Base-by-base conservation (phyloP, 1,140 invertebrate species). In the Polypedilum vanderplanki region DNA sequence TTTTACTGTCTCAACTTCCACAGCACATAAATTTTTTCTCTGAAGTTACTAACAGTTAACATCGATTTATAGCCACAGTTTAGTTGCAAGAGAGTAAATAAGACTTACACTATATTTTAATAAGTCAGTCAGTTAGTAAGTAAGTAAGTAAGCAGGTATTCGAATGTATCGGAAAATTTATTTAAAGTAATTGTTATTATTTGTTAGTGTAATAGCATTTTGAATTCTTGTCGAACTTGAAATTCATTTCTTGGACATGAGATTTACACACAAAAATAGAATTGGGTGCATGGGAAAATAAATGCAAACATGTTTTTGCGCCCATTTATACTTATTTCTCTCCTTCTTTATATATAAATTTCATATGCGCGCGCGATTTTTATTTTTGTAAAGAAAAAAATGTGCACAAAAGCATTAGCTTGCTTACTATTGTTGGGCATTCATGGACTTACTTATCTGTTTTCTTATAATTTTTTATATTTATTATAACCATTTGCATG, bases 161-260 rank as follows among this genome's bases (percentile, higher is more conserved):
- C n/a, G n/a, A n/a, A n/a, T n/a, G n/a, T n/a, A n/a, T n/a, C n/a
- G 12, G 12, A 57, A 12, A 57, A 57, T 33, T 33, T 33, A 33
- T 33, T 12, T 57, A 12, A 57, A 57, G 46, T 57, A 57, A 57
- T 57, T 57, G 46, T 57, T 57, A 57, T 57, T 57, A 57, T 57
- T 57, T 57, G 46, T n/a, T n/a, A 15, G 4, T 57, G 46, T 57
- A 33, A 1, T 33, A 3, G 24, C 24, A 33, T 33, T 57, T 57
- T 12, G 65, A 70, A 22, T 70, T 70, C 65, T 70, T 70, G 65
- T 70, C 65, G 65, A 70, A 70, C 65, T 70, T 70, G 65, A 70
- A 70, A 70, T 22, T 57, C 46, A 57, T 57, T 57, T 57, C 46
- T 57, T 57, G 46, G 46, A 57, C 17, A 70, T 70, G 17, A 20